Conservation (phyloP, 1,140 invertebrate species). For the Drosophila pallidifrons region DNA sequence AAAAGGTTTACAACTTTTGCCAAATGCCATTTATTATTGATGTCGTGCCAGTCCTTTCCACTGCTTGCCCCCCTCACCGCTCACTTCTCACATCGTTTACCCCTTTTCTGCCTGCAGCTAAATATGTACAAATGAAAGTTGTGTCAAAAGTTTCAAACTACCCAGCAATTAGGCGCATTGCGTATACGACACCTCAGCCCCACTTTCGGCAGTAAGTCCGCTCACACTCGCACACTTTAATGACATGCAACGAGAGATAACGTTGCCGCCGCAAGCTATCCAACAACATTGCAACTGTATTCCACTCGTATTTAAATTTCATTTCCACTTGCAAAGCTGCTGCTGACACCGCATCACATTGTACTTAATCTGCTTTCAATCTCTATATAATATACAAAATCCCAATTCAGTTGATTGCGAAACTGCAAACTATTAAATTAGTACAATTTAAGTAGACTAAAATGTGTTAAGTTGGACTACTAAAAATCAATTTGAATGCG, state of each 20-base stretch:
- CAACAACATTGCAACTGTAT: slow-evolving; percentile 1
- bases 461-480: background rate
- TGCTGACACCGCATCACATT: background rate
- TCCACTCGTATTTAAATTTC: slow-evolving; percentile 4
- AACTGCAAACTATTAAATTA: background rate
- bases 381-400: background rate
- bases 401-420: background rate
- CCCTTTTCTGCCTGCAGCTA: slow-evolving; percentile 30
- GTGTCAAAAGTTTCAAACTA: slow-evolving; percentile 41
- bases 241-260: slow-evolving; percentile 11
- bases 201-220: background rate
- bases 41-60: slow-evolving; percentile 23
- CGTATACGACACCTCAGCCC: slow-evolving; percentile 40
- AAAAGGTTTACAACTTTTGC: slow-evolving; percentile 82
- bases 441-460: background rate
- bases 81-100: background rate
- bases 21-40: slow-evolving; percentile 80
- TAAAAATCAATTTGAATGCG: too few species aligned
- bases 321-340: background rate
- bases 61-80: background rate
- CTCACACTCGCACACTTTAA: background rate
- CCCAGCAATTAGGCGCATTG: slow-evolving; percentile 43
- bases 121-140: slow-evolving; percentile 54
- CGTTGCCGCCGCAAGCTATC: slow-evolving; percentile 6
- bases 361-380: background rate